These are phyloP conservation scores for Pteromalus puparum DNA, from an alignment of 1,140 invertebrate genomes.

Conservation along the genomic window DNA sequence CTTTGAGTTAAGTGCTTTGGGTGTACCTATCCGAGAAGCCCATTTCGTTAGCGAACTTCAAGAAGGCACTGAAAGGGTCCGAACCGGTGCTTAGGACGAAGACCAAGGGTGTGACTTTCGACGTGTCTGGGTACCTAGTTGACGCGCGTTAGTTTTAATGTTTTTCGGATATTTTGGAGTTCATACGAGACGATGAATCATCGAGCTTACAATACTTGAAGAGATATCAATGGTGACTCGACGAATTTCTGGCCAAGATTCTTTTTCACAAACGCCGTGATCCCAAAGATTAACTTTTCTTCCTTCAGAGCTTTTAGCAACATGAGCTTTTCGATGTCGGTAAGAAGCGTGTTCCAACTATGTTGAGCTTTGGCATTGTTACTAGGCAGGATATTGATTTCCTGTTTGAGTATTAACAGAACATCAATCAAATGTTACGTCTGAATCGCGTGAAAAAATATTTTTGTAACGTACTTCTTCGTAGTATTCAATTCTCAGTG, in stretches of 20 bases:
- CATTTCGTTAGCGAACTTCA: constrained; percentile 88
- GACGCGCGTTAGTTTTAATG: neutral
- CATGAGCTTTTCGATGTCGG: constrained; percentile 88
- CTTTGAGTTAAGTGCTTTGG: neutral
- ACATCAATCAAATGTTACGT: neutral
- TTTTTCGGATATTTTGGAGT: neutral
- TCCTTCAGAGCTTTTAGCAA: constrained; percentile 86
- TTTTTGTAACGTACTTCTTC: constrained; percentile 69
- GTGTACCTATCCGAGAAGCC: constrained; percentile 80
- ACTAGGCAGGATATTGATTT: constrained; percentile 74
- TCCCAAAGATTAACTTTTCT: constrained; percentile 88
- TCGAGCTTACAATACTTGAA: constrained; percentile 81
- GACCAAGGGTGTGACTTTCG: constrained; percentile 85
- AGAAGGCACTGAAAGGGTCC: constrained; percentile 90
- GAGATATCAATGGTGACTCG: constrained; percentile 81
- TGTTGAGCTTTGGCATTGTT: constrained; percentile 69
- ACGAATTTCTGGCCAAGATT: constrained; percentile 87
- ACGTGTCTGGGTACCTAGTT: constrained; percentile 82
- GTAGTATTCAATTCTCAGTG: constrained; percentile 78
- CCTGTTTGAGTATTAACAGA: constrained; percentile 62
- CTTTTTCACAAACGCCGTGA: constrained; percentile 85
- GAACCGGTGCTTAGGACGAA: constrained; percentile 94
- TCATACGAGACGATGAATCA: too few relatives aligned
- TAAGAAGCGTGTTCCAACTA: constrained; percentile 80
- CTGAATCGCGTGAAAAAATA: neutral